phyloP scores from a whole-genome alignment of 2,797 vertebrate genomes.

The Lemur catta region DNA sequence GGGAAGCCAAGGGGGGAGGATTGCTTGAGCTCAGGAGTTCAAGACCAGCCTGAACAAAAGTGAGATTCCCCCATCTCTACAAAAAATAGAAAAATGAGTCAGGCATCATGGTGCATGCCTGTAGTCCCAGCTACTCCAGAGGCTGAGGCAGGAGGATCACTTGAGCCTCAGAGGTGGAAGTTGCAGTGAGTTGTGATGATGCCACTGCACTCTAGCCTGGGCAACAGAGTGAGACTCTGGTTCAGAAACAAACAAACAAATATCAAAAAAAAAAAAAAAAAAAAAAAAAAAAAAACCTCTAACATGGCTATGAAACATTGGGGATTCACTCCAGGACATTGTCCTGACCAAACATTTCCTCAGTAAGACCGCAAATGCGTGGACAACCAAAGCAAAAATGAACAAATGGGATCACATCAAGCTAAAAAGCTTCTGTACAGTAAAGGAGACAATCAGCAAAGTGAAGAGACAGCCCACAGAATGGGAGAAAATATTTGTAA shows the following conservation, averaged over 20 bases:
- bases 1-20: neutral
- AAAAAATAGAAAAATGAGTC: neutral
- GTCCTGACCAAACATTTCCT: neutral
- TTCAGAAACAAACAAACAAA: too few relatives aligned
- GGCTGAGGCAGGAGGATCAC: neutral
- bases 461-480: neutral
- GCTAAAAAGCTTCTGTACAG: neutral
- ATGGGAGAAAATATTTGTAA: neutral
- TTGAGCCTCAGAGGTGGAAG: neutral
- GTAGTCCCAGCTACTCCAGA: neutral
- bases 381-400: neutral
- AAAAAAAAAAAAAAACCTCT: neutral
- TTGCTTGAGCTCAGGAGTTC: neutral
- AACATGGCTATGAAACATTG: neutral
- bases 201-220: neutral
- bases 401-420: neutral
- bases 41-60: neutral
- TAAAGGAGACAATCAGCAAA: neutral
- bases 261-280: too few relatives aligned
- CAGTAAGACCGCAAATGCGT: neutral
- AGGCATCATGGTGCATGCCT: neutral
- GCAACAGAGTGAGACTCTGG: neutral
- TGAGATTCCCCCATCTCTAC: neutral
- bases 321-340: neutral
- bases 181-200: neutral